Percentiles rank a stretch among this genome's conserved stretches.
Evolutionary conservation across 2,888 invertebrate genomes (phyloP).

Genomic region (Silvanus unidentatus): DNA sequence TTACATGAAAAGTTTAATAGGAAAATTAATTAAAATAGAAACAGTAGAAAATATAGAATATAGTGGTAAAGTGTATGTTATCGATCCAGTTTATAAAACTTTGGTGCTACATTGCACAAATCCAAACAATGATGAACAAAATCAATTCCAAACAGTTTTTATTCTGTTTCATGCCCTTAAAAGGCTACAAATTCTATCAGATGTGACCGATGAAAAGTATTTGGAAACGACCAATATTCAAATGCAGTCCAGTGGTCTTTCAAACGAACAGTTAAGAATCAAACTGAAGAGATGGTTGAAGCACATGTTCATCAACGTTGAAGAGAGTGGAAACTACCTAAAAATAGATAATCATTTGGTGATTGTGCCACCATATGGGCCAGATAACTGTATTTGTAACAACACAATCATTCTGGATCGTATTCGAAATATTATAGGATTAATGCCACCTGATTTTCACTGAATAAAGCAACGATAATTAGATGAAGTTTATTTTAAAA

Average conservation of each 20-base stretch:
- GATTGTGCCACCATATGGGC: slow-evolving; percentile 42
- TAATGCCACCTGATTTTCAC: slow-evolving; percentile 35
- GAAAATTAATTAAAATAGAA: slow-evolving; percentile 32
- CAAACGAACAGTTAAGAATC: slow-evolving; percentile 18
- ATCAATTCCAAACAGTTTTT: slow-evolving; percentile 22
- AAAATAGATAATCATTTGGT: slow-evolving; percentile 39
- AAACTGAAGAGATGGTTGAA: slow-evolving; percentile 39
- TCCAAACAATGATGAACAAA: slow-evolving; percentile 10
- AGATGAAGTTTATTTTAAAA: slow-evolving; percentile 1
- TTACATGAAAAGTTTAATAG: slow-evolving; percentile 33
- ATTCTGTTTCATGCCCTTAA: slow-evolving; percentile 32
- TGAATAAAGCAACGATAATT: slow-evolving; percentile 9
- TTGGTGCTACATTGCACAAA: slow-evolving; percentile 32
- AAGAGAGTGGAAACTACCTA: slow-evolving; percentile 36
- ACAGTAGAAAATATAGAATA: slow-evolving; percentile 29
- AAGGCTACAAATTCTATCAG: slow-evolving; percentile 26
- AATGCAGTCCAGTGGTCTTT: slow-evolving; percentile 2
- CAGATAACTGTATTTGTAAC: slow-evolving; percentile 40
- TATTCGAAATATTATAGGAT: slow-evolving; percentile 37
- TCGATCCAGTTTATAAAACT: slow-evolving; percentile 40
- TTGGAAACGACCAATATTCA: slow-evolving; percentile 9
- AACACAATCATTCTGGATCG: slow-evolving; percentile 42
- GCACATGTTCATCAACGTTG: slow-evolving; percentile 38
- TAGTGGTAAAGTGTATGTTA: slow-evolving; percentile 34
- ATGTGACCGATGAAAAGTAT: slow-evolving; percentile 23